phyloP scores from a whole-genome alignment of 1,140 invertebrate species.

The Zaprionus inermis region DNA sequence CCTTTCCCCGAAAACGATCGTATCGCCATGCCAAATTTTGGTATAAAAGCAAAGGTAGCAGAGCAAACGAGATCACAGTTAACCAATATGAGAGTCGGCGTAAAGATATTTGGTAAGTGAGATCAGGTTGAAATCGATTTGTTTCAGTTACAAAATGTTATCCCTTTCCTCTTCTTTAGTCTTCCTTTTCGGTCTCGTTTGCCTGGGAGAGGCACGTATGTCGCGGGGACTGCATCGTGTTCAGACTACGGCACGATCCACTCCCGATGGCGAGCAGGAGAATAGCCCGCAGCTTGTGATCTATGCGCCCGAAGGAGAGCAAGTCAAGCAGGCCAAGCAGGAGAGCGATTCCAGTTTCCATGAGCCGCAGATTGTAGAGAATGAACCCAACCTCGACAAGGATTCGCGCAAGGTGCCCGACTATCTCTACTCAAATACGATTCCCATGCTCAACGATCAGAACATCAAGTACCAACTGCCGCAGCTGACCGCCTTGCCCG shows the following conservation, averaged over 20 bases:
- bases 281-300: constrained; percentile 54
- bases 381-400: constrained; percentile 42
- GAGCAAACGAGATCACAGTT: constrained; percentile 34
- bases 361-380: constrained; percentile 63
- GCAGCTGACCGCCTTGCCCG: constrained; percentile 53
- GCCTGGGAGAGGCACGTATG: constrained; percentile 34
- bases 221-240: constrained; percentile 19
- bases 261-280: constrained; percentile 18
- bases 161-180: constrained; percentile 24
- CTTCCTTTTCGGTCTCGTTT: constrained; percentile 32
- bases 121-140: neutral
- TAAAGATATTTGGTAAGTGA: constrained; percentile 46
- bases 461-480: constrained; percentile 72
- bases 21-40: constrained; percentile 28
- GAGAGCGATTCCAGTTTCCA: constrained; percentile 49
- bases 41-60: constrained; percentile 52
- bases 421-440: constrained; percentile 73
- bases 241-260: constrained; percentile 26
- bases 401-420: constrained; percentile 75
- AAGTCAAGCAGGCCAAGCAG: constrained; percentile 16
- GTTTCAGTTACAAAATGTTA: neutral
- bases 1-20: constrained; percentile 41
- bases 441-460: constrained; percentile 72
- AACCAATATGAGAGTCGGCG: constrained; percentile 38
- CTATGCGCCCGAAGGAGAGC: constrained; percentile 37